These are phyloP conservation scores for Psix sp. DNA, from an alignment of 1,140 invertebrate species.

Conservation along the genomic window DNA sequence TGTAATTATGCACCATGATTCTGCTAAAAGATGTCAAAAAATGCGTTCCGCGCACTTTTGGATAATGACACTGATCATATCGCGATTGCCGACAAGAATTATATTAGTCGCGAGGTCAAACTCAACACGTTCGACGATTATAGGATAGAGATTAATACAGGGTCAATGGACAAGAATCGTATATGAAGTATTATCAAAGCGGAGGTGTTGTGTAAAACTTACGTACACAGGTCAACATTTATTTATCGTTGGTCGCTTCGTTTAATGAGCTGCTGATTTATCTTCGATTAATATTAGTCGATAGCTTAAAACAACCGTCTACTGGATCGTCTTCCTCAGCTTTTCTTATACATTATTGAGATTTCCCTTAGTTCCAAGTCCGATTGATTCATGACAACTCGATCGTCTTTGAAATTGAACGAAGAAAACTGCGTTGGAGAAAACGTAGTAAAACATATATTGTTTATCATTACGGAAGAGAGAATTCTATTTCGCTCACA, in stretches of 20 bases:
- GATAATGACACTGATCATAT: constrained; percentile 50
- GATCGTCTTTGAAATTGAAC: constrained; percentile 5
- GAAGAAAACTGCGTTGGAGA: constrained; percentile 10
- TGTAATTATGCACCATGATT: constrained; percentile 43
- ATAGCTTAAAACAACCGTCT: constrained; percentile 32
- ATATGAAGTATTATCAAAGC: constrained; percentile 41
- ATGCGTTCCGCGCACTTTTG: constrained; percentile 36
- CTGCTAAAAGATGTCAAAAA: constrained; percentile 21
- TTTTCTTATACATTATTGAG: constrained; percentile 24
- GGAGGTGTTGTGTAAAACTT: constrained; percentile 47
- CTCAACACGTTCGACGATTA: constrained; percentile 27
- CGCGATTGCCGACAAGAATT: constrained; percentile 42
- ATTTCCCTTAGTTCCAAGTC: not conserved
- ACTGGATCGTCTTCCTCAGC: constrained; percentile 14
- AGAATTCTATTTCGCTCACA: not conserved
- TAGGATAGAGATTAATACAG: constrained; percentile 38
- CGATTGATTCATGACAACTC: constrained; percentile 2
- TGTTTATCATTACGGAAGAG: constrained; percentile 25
- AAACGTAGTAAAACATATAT: constrained; percentile 9
- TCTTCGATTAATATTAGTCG: constrained; percentile 48
- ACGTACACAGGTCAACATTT: constrained; percentile 24
- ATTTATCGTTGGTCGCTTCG: constrained; percentile 38
- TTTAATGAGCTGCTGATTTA: constrained; percentile 52
- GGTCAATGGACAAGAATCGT: constrained; percentile 53
- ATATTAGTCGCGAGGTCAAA: constrained; percentile 38